phyloP scores from a whole-genome alignment of 1,140 invertebrate genomes.

The Heliconius melpomene region DNA sequence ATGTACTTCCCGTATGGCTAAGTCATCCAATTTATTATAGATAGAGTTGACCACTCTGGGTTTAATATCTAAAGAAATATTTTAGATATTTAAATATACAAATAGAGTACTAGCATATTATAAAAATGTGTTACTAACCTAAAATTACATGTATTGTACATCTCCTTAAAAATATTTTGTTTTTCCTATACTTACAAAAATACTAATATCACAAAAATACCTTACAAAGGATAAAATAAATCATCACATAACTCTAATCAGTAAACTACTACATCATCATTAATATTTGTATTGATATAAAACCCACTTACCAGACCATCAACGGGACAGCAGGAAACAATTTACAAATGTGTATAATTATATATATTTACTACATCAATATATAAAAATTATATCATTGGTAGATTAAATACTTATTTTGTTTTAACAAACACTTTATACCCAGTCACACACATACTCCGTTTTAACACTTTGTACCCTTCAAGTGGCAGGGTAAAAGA shows the following conservation, averaged over 20 bases:
- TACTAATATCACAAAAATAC: too few relatives aligned
- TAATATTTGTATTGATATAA: neutral
- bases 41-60: constrained; percentile 56
- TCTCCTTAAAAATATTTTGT: neutral
- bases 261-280: too few relatives aligned
- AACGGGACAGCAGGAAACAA: neutral
- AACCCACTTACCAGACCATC: neutral
- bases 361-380: neutral
- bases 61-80: constrained; percentile 61
- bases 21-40: constrained; percentile 63
- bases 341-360: neutral
- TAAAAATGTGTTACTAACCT: too few relatives aligned
- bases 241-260: neutral
- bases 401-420: neutral
- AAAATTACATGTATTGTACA: too few relatives aligned
- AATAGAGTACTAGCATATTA: neutral
- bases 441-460: too few relatives aligned
- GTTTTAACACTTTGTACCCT: too few relatives aligned
- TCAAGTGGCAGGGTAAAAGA: too few relatives aligned
- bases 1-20: constrained; percentile 53
- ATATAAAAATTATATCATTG: neutral
- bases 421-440: too few relatives aligned
- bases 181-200: neutral
- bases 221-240: neutral
- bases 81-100: neutral